Evolutionary conservation across 2,113 vertebrate species (phyloP).

Genomic region (Mus musculus): DNA sequence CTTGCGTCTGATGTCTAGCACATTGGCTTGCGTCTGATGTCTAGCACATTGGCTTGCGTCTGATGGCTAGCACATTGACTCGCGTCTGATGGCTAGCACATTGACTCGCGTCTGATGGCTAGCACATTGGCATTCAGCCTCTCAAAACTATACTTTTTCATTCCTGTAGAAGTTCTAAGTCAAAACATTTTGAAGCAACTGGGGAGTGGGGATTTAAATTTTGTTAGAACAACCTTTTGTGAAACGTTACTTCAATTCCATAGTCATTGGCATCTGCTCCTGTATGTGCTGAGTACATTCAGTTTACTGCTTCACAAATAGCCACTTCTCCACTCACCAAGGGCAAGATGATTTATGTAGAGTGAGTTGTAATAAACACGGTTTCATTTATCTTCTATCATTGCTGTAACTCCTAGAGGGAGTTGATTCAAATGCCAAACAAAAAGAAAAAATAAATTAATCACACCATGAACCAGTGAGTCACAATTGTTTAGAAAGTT

Average conservation of each 20-base stretch:
- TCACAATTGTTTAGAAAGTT: conserved; percentile 58
- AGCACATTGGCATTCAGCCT: neutral
- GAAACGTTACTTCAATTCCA: neutral
- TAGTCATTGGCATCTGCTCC: neutral
- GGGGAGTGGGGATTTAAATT: neutral
- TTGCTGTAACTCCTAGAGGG: conserved; percentile 25
- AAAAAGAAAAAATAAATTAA: conserved; percentile 49
- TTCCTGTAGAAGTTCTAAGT: neutral
- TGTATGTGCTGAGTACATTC: conserved; percentile 14
- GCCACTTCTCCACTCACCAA: conserved; percentile 36
- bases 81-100: no score
- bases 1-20: neutral
- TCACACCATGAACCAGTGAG: conserved; percentile 27
- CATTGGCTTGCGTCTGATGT: neutral
- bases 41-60: neutral
- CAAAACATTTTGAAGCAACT: conserved; percentile 44
- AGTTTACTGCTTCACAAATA: conserved; percentile 16
- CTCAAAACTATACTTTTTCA: neutral
- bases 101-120: neutral
- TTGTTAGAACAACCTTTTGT: neutral
- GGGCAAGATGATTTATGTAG: conserved; percentile 48
- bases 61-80: neutral
- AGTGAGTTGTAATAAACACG: conserved; percentile 31
- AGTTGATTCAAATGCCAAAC: conserved; percentile 60
- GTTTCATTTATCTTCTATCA: conserved; percentile 69